phyloP scores from a whole-genome alignment of 1,140 invertebrate species.

The Calliphora vicina region DNA sequence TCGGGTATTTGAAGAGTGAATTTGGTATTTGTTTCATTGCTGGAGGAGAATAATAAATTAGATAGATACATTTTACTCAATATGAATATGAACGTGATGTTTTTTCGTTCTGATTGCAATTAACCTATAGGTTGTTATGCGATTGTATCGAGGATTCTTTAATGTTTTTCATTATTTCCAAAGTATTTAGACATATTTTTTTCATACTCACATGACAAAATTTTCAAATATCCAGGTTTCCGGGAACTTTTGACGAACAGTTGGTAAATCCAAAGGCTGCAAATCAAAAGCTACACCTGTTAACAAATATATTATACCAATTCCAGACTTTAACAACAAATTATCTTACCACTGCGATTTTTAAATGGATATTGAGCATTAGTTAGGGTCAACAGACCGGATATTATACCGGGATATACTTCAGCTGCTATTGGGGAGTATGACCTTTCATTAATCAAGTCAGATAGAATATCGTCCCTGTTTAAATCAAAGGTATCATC shows the following conservation, averaged over 20 bases:
- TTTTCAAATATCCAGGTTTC: not conserved
- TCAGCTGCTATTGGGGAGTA: conserved; percentile 49
- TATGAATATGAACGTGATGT: too few relatives aligned
- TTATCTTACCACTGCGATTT: conserved; percentile 49
- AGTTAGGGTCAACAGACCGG: conserved; percentile 56
- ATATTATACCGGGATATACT: conserved; percentile 52
- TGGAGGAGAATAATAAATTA: not conserved
- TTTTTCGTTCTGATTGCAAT: too few relatives aligned
- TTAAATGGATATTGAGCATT: conserved; percentile 56
- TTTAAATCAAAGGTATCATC: conserved; percentile 70
- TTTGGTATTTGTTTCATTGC: conserved; percentile 54
- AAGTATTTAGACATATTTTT: too few relatives aligned
- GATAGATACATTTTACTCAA: too few relatives aligned
- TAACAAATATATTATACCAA: too few relatives aligned
- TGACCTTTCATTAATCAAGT: conserved; percentile 52
- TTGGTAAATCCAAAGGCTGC: too few relatives aligned
- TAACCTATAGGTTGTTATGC: too few relatives aligned
- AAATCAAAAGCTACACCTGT: not conserved
- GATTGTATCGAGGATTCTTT: too few relatives aligned
- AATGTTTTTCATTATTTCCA: too few relatives aligned
- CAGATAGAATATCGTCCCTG: conserved; percentile 55
- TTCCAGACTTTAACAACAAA: too few relatives aligned
- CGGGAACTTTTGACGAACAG: not conserved
- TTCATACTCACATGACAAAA: not conserved
- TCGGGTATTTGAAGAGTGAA: conserved; percentile 43